phyloP scores from a whole-genome alignment of 2,888 invertebrate genomes.

The Ornithoptera priamus region DNA sequence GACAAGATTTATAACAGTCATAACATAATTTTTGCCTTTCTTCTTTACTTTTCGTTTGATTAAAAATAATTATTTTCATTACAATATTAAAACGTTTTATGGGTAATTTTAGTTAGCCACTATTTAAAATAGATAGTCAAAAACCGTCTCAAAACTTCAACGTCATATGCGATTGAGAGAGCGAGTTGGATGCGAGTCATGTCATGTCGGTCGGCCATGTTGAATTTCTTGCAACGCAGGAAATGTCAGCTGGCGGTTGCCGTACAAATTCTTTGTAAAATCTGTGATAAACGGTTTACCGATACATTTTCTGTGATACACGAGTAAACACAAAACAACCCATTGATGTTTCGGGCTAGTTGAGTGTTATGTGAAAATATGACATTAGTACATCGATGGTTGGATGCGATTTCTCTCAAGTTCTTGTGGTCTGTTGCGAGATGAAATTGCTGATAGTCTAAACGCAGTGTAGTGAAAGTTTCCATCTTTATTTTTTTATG shows the following conservation, averaged over 20 bases:
- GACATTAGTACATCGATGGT: conserved; percentile 68
- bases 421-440: conserved; percentile 76
- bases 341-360: conserved; percentile 44
- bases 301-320: conserved; percentile 50
- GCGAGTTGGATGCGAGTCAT: conserved; percentile 40
- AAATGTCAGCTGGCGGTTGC: conserved; percentile 79
- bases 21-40: conserved; percentile 19
- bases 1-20: conserved; percentile 29
- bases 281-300: conserved; percentile 59
- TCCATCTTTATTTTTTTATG: conserved; percentile 62
- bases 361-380: conserved; percentile 64
- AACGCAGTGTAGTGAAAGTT: conserved; percentile 57
- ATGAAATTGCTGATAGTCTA: conserved; percentile 65
- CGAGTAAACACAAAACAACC: conserved; percentile 42
- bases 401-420: conserved; percentile 77
- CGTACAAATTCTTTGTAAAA: conserved; percentile 65
- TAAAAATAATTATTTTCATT: background rate
- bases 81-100: background rate
- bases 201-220: conserved; percentile 71
- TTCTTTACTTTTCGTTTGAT: background rate
- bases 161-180: conserved; percentile 66
- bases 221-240: conserved; percentile 79
- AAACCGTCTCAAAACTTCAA: conserved; percentile 39
- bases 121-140: background rate
- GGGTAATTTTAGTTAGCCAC: background rate